phyloP scores from a whole-genome alignment of 2,888 invertebrate genomes.

The Oxytorus armatus region DNA sequence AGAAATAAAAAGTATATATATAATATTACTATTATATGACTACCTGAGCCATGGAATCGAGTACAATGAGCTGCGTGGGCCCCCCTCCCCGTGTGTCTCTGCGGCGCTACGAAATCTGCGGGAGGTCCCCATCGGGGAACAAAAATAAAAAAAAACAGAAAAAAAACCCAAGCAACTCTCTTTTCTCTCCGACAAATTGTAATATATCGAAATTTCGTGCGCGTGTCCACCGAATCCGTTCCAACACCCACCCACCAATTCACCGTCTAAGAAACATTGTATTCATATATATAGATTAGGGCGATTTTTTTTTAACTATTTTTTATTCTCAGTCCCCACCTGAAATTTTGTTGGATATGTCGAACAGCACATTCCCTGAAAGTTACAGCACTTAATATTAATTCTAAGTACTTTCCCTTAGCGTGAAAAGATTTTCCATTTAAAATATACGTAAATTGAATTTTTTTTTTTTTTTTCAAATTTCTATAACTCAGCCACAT shows the following conservation, averaged over 20 bases:
- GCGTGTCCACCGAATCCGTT: slow-evolving; percentile 56
- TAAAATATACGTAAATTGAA: too few relatives aligned
- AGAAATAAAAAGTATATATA: slow-evolving; percentile 49
- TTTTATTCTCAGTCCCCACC: too few relatives aligned
- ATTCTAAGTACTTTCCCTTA: too few relatives aligned
- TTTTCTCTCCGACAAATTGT: slow-evolving; percentile 79
- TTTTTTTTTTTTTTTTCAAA: too few relatives aligned
- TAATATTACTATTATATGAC: slow-evolving; percentile 56
- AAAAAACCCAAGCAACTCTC: slow-evolving; percentile 48
- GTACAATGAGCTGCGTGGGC: slow-evolving; percentile 60
- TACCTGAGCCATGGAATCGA: slow-evolving; percentile 48
- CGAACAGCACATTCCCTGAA: too few relatives aligned
- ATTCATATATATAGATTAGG: too few relatives aligned
- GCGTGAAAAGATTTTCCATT: too few relatives aligned
- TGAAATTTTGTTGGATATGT: too few relatives aligned
- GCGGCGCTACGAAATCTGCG: slow-evolving; percentile 69
- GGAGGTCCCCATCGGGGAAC: slow-evolving; percentile 71
- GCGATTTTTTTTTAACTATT: too few relatives aligned
- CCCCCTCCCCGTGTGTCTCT: slow-evolving; percentile 40
- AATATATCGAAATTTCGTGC: slow-evolving; percentile 75
- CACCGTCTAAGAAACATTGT: background rate
- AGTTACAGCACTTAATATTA: too few relatives aligned
- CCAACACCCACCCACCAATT: slow-evolving; percentile 11
- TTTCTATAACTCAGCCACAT: too few relatives aligned
- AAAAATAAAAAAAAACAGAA: slow-evolving; percentile 43